Base-by-base conservation (phyloP, 2,113 vertebrate genomes). In the Eleginops maclovinus region DNA sequence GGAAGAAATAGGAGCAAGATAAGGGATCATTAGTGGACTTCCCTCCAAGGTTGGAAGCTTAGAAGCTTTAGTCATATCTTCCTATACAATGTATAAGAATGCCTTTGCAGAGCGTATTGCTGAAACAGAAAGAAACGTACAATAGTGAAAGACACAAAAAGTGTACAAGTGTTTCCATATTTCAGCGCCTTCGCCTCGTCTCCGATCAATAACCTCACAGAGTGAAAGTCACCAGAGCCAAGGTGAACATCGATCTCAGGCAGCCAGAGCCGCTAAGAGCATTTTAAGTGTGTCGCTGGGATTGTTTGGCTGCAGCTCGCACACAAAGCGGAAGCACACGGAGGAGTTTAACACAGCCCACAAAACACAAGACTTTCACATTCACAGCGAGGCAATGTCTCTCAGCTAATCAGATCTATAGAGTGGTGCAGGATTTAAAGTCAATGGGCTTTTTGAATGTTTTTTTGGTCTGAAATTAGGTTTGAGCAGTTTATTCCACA, bases 241-340 rank as follows among this genome's bases (percentile, higher is more conserved):
- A 91, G 90, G 86, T 91, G 89, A 92, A 47, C 85, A 93, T 93
- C 59, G 87, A 91, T 90, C 85, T 40, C 53, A 17, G 47, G 53
- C 73, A 69, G 82, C 74, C 65, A 69, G 41, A 75, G 77, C 78
- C 31, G 55, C 81, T 60, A 47, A 88, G 83, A 83, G 84, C 90
- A 82, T 89, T 71, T 89, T 84, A 89, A 92, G 77, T 67, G 76
- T 53, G 53, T 16, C 49, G 70, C 75, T 80, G 71, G 82, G 49
- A 87, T 86, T 85, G 79, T 75, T 21, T 47, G 65, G 74, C 80
- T 73, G 47, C 72, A 56, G 63, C 70, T 75, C 22, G 1, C 51
- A 67, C 67, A 62, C 58, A n/a, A 65, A 60, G 58, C 72, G 43
- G 79, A 49, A 75, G 55, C 46, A 5, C 70, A 44, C 17, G 0